Base-by-base conservation (phyloP, 2,888 invertebrate genomes). In the Thumatha senex region DNA sequence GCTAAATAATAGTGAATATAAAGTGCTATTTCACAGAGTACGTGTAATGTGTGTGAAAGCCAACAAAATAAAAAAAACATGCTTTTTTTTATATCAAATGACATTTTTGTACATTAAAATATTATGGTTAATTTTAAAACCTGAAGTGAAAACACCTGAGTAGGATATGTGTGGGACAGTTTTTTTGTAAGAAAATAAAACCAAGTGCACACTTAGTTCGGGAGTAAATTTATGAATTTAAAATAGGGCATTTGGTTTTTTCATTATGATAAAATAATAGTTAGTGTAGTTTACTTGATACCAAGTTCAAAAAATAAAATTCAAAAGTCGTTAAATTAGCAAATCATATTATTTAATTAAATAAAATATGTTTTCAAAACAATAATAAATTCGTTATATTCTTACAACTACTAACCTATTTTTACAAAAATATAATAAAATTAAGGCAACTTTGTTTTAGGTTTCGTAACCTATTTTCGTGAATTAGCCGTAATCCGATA, bases 1-100 rank as follows among this genome's bases (percentile, higher is more conserved):
- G 86, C 87, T 73, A 86, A 84, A 82, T 76, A 79, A 77, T 76
- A 78, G 61, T 31, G 51, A 46, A 56, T 55, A 48, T 48, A 49
- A 70, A 67, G 69, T 76, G 74, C 70, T 56, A 63, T 39, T 48
- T 66, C 61, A 67, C 58, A 70, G 48, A 64, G 61, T 54, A 63
- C 55, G 67, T 70, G 66, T 51, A 52, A 54, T 55, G 60, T 11
- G 54, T 58, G 46, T 61, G 39, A 41, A 54, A 66, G 49, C 56
- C 18, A n/a, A 52, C 48, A 52, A 39, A 54, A 52, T 24, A 54
- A 52, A 42, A n/a, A 43, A 46, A 30, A 39, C 48, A 53, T 53
- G 52, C 46, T 43, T 29, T 31, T 38, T 31, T 30, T 5, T 50
- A 18, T 31, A 41, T 10, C 45, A 14, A 42, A 34, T 34, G 43